Conservation (phyloP, 2,888 invertebrate genomes). For the Panzeria rudis region DNA sequence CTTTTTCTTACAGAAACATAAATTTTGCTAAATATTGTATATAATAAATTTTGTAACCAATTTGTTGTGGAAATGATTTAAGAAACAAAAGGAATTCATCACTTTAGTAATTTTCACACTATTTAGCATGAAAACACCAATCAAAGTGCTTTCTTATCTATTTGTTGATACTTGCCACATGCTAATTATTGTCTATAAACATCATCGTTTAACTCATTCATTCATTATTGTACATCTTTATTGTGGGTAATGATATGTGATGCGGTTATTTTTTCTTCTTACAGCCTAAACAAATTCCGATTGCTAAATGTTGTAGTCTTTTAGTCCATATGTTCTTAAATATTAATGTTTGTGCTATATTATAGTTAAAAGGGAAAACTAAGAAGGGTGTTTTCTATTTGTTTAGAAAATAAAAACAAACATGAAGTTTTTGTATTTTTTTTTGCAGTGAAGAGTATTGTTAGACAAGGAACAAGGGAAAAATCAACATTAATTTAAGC, state of each 20-base stretch:
- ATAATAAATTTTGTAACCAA: conserved; percentile 70
- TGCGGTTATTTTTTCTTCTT: conserved; percentile 65
- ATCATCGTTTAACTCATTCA: conserved; percentile 29
- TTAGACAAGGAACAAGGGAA: too few species aligned
- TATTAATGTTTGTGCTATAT: conserved; percentile 12
- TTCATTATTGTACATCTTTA: conserved; percentile 27
- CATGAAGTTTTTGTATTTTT: neutral
- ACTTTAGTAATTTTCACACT: conserved; percentile 55
- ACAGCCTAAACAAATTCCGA: conserved; percentile 66
- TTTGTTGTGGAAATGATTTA: conserved; percentile 70
- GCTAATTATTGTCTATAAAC: conserved; percentile 66
- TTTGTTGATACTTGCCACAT: conserved; percentile 71
- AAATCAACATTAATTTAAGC: too few species aligned
- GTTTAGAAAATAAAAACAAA: conserved; percentile 23
- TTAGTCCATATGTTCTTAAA: conserved; percentile 53
- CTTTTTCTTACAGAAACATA: conserved; percentile 71
- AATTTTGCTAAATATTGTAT: conserved; percentile 49
- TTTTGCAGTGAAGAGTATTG: too few species aligned
- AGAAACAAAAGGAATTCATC: conserved; percentile 73
- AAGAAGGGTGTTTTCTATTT: conserved; percentile 48
- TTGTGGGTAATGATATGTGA: conserved; percentile 65
- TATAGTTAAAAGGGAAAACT: conserved; percentile 7
- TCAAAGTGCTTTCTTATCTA: conserved; percentile 31
- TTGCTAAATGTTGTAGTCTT: conserved; percentile 15
- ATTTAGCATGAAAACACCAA: conserved; percentile 60